Evolutionary conservation across 2,113 vertebrate genomes (phyloP).

Genomic region (Fulmarus glacialis): DNA sequence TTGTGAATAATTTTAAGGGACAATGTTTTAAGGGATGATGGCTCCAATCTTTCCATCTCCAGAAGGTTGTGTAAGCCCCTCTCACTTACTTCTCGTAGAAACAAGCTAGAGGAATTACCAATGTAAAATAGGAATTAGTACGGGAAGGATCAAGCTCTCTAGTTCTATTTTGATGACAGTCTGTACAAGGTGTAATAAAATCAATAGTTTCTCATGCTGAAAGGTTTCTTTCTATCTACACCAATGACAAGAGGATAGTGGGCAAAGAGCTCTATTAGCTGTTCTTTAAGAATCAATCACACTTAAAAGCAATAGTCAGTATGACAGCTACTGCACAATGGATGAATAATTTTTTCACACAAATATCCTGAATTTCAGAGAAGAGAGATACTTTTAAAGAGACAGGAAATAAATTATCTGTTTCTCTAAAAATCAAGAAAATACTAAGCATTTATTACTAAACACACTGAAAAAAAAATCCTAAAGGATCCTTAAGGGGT

Average conservation of each 20-base stretch:
- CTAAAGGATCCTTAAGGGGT: neutral
- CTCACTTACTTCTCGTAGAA: neutral
- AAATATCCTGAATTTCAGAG: neutral
- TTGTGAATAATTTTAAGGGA: neutral
- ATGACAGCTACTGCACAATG: neutral
- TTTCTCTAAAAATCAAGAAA: neutral
- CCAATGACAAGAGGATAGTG: constrained; percentile 9
- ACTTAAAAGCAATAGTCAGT: neutral
- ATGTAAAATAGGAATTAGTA: neutral
- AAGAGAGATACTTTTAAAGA: neutral
- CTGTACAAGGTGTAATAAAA: constrained; percentile 13
- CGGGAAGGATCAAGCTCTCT: neutral
- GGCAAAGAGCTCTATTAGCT: constrained; percentile 9
- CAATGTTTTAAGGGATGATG: neutral
- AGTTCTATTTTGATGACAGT: neutral
- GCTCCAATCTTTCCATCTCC: neutral
- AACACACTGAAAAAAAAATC: neutral
- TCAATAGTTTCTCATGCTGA: constrained; percentile 4
- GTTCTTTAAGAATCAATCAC: constrained; percentile 28
- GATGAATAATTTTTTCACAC: neutral
- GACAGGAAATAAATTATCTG: neutral
- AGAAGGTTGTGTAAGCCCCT: neutral
- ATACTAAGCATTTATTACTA: neutral
- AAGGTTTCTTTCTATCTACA: constrained; percentile 22
- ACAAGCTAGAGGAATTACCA: neutral